phyloP scores from a whole-genome alignment of 2,888 invertebrate genomes.

The Elegia similella region DNA sequence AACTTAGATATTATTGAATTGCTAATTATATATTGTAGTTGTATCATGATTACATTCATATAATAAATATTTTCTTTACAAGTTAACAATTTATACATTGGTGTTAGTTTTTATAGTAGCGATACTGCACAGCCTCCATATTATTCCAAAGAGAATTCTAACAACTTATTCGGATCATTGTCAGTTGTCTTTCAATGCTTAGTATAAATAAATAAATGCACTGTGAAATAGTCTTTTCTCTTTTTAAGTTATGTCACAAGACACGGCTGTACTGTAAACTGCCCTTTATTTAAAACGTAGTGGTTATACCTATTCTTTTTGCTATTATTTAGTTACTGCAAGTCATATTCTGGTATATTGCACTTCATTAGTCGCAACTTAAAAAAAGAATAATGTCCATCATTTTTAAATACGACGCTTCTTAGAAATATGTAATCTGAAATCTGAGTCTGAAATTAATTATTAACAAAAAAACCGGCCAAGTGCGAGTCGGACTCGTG shows the following conservation, averaged over 20 bases:
- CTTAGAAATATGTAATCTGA: no score
- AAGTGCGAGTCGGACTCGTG: no score
- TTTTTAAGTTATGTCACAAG: neutral
- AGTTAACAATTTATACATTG: constrained; percentile 15
- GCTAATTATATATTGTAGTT: neutral
- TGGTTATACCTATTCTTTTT: no score
- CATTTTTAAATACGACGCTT: no score
- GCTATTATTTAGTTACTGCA: no score
- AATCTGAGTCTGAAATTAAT: no score
- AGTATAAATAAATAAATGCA: neutral
- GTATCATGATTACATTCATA: neutral
- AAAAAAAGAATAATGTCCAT: no score
- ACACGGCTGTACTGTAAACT: neutral
- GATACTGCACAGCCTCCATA: neutral
- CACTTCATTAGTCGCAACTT: no score
- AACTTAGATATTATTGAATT: neutral
- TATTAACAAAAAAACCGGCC: no score
- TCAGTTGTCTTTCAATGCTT: neutral
- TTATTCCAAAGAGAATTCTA: no score
- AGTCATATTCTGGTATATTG: no score
- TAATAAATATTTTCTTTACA: constrained; percentile 11
- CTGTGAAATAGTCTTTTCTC: neutral
- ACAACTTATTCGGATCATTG: neutral
- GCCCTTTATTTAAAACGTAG: no score
- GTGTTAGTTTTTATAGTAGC: constrained; percentile 6